These are phyloP conservation scores for Hippocampus zosterae DNA, from an alignment of 2,113 vertebrate species.

Conservation along the genomic window DNA sequence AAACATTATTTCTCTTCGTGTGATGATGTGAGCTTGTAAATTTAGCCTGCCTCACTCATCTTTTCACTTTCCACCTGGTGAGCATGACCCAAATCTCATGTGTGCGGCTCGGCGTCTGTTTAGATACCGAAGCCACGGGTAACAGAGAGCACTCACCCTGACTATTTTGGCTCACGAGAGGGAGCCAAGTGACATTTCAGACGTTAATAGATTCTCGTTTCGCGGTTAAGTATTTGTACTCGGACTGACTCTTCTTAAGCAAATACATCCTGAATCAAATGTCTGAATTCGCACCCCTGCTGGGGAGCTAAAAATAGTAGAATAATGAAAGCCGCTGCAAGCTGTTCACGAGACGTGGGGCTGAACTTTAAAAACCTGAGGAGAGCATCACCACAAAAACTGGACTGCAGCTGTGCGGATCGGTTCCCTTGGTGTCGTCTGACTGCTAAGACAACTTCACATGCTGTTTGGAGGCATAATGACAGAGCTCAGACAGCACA, in stretches of 20 bases:
- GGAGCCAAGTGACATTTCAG: conserved; percentile 48
- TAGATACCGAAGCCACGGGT: conserved; percentile 68
- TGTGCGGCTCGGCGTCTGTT: conserved; percentile 44
- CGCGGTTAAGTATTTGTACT: conserved; percentile 48
- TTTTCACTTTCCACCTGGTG: conserved; percentile 70
- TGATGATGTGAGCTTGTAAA: conserved; percentile 63
- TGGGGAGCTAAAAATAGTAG: conserved; percentile 58
- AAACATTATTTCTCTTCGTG: conserved; percentile 67
- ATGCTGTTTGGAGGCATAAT: conserved; percentile 46
- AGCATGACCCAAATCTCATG: conserved; percentile 70
- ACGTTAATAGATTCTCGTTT: conserved; percentile 51
- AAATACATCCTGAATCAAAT: conserved; percentile 28
- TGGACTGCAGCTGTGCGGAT: conserved; percentile 57
- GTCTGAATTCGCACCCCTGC: conserved; percentile 39
- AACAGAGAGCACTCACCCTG: conserved; percentile 62
- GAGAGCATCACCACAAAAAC: conserved; percentile 58
- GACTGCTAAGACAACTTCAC: conserved; percentile 51
- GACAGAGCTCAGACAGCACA: conserved; percentile 29
- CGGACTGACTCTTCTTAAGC: conserved; percentile 34
- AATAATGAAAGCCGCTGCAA: conserved; percentile 51
- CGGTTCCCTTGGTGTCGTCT: conserved; percentile 47
- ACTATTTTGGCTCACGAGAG: conserved; percentile 50
- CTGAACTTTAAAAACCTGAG: conserved; percentile 59
- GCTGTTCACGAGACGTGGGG: conserved; percentile 48
- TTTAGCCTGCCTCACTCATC: conserved; percentile 57